These are phyloP conservation scores for Silvanus unidentatus DNA, from an alignment of 2,888 invertebrate species.

Conservation along the genomic window DNA sequence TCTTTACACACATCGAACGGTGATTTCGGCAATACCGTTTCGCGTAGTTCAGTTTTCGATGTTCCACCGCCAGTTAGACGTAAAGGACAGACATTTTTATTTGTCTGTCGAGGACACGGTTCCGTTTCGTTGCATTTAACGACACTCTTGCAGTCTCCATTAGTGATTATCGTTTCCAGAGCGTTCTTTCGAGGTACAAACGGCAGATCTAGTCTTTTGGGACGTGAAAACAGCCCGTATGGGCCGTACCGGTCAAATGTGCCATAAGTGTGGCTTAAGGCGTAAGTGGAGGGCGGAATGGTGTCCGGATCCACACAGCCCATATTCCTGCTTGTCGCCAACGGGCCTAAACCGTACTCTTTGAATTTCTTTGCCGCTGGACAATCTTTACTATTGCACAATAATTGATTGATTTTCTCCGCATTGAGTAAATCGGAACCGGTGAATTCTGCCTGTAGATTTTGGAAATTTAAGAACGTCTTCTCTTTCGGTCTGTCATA, in stretches of 20 bases:
- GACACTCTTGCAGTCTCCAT: background rate
- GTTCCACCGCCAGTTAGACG: constrained; percentile 8
- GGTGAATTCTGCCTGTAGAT: background rate
- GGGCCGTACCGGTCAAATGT: constrained; percentile 37
- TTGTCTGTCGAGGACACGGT: constrained; percentile 9
- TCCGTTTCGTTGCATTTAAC: constrained; percentile 6
- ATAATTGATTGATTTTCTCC: constrained; percentile 28
- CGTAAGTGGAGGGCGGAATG: constrained; percentile 32
- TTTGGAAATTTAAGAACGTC: constrained; percentile 25
- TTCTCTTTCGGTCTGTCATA: constrained; percentile 30
- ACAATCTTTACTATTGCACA: constrained; percentile 39
- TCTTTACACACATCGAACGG: constrained; percentile 38
- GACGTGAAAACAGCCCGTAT: constrained; percentile 24
- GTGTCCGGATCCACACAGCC: constrained; percentile 34
- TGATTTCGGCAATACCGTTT: constrained; percentile 18
- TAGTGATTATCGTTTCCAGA: background rate
- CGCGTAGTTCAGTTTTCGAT: background rate
- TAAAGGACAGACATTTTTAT: constrained; percentile 4
- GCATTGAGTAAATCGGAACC: constrained; percentile 24
- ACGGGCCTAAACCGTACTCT: constrained; percentile 42
- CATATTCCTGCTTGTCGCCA: constrained; percentile 36
- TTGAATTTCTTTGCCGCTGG: constrained; percentile 42
- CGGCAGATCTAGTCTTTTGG: constrained; percentile 28
- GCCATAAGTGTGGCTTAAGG: constrained; percentile 39
- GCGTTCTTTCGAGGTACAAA: constrained; percentile 20